Evolutionary conservation across 2,888 invertebrate genomes (phyloP), one percentile per base, ranked within the genome.

Genomic region (Tetheella fluctuosa): DNA sequence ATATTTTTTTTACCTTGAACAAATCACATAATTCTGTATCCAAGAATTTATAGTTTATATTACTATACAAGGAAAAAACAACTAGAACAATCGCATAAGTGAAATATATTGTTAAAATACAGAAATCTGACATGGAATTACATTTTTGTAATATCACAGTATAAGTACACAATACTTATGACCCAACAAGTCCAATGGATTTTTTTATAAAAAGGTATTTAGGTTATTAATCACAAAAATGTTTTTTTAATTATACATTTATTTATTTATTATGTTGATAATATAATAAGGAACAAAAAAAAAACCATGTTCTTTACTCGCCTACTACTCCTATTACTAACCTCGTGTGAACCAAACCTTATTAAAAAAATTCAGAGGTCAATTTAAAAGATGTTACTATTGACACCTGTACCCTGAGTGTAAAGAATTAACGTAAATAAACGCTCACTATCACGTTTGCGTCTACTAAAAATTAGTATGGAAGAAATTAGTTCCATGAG

Each of bases 41-140:
- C 10, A 48, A 48, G 48, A 48, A 48, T 20, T 5, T 48, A 48
- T 48, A 0, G 48, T 48, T 10, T 8, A 1, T 20, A 42, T 42
- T 42, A 17, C 42, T 42, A 8, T 42, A 48, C n/a, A 48, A 20
- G 48, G 48, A 20, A 48, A 48, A n/a, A 48, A 48, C 20, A 48
- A 48, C 17, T 42, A 17, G 7, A 48, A 48, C 48, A 48, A 48
- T 48, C 17, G 20, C 6, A 17, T 20, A 48, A 8, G 17, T 20
- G 0, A 17, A 48, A 48, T 48, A 48, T 48, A n/a, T 48, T 48
- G 48, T 20, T 48, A 48, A 8, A 48, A 48, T 48, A 48, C 48
- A 20, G 48, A 48, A 20, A 48, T 48, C 17, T 20, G 17, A 20
- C 17, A 3, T 48, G 20, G 17, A 17, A 48, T 8, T n/a, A 7